Base-by-base conservation (phyloP, 2,113 vertebrate species). In the Ameiurus melas region DNA sequence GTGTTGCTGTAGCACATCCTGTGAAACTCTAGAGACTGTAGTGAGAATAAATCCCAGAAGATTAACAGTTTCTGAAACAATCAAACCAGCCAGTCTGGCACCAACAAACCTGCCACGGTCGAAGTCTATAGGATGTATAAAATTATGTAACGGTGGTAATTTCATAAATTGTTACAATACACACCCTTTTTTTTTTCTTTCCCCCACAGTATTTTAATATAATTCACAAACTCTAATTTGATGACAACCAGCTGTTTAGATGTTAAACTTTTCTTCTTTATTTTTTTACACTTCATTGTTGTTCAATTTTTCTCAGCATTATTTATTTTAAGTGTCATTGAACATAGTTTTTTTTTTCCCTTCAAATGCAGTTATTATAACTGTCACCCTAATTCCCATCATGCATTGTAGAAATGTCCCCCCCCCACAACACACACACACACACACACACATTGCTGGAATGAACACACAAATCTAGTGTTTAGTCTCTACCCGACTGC, bases 401-500 rank as follows among this genome's bases (percentile, higher is more conserved):
- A 78, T n/a, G 10, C n/a, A n/a, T 57, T 55, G 16, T 80, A 55
- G 22, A 79, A 55, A 80, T 80, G 27, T n/a, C n/a, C n/a, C n/a
- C n/a, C n/a, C n/a, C n/a, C n/a, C n/a, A n/a, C n/a, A n/a, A n/a
- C n/a, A n/a, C n/a, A n/a, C n/a, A n/a, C n/a, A n/a, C n/a, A n/a
- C n/a, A n/a, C n/a, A n/a, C n/a, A n/a, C n/a, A n/a, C n/a, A n/a
- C n/a, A n/a, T n/a, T n/a, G 22, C 43, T 51, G 43, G 73, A 77
- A 51, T 47, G 25, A 43, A 51, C n/a, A 17, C 14, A 8, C 70
- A 22, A 57, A 85, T 27, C 20, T 30, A 80, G 60, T 88, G 60
- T 86, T 88, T 85, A 70, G 84, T 58, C 84, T 33, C 30, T n/a
- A 22, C 25, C 47, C 58, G 7, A 85, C 39, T 43, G 17, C 60